phyloP scores from a whole-genome alignment of 2,113 vertebrate genomes.

The Eretmochelys imbricata region DNA sequence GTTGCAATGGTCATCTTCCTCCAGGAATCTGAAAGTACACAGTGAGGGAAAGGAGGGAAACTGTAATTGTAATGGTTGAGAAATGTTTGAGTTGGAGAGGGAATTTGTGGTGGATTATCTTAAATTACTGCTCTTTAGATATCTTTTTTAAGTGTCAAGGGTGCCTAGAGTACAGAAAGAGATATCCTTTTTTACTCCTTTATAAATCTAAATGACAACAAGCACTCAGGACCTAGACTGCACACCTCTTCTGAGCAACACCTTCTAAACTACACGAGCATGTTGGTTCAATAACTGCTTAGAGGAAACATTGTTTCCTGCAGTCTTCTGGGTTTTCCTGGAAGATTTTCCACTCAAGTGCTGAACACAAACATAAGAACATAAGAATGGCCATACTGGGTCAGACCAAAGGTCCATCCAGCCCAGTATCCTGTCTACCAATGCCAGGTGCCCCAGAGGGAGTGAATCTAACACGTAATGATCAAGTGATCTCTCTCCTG shows the following conservation, averaged over 20 bases:
- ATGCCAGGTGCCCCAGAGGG: too few relatives aligned
- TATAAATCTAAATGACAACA: background rate
- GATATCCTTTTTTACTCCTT: background rate
- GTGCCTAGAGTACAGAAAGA: background rate
- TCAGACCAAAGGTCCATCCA: too few relatives aligned
- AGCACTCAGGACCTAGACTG: background rate
- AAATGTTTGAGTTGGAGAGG: background rate
- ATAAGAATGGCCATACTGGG: too few relatives aligned
- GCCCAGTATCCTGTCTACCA: too few relatives aligned
- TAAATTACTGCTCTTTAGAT: background rate
- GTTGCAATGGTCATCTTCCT: background rate
- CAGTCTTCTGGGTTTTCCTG: background rate
- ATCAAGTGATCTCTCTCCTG: too few relatives aligned
- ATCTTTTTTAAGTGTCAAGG: background rate
- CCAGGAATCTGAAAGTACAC: background rate
- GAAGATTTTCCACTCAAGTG: background rate
- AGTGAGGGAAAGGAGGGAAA: background rate
- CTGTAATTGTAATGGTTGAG: background rate
- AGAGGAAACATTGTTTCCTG: accelerated
- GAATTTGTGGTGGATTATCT: background rate
- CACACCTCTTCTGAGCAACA: background rate
- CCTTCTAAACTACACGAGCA: background rate
- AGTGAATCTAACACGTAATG: too few relatives aligned
- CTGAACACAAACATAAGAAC: background rate
- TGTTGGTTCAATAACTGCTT: background rate